These are phyloP conservation scores for Pelodiscus sinensis DNA, from an alignment of 2,113 vertebrate genomes.

Conservation along the genomic window DNA sequence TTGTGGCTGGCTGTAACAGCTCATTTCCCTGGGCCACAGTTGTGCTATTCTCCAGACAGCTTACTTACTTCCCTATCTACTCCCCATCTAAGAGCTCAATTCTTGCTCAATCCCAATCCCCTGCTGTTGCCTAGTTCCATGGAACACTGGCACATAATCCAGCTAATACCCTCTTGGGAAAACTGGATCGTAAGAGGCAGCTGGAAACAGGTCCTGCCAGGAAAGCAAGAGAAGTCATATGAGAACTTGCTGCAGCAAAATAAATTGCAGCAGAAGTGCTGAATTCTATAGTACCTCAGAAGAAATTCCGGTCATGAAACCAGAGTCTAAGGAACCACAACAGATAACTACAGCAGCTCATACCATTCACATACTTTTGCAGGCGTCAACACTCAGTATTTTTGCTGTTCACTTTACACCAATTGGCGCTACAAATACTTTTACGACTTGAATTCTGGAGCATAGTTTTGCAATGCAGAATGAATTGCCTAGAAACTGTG, in stretches of 20 bases:
- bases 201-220: not conserved
- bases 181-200: not conserved
- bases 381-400: not conserved
- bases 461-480: not conserved
- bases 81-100: not conserved
- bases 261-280: not conserved
- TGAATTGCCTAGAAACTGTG: fast-evolving
- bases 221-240: not conserved
- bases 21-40: not conserved
- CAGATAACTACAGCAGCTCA: not conserved
- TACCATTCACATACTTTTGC: fast-evolving
- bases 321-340: not conserved
- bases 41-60: not conserved
- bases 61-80: not conserved
- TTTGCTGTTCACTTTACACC: not conserved
- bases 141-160: not conserved
- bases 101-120: not conserved
- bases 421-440: fast-evolving
- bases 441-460: not conserved
- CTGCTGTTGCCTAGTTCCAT: not conserved
- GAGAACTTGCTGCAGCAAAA: not conserved
- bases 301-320: not conserved
- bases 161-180: not conserved
- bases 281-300: not conserved
- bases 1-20: not conserved